Percentiles rank a stretch among this genome's conserved stretches.
phyloP scores from a whole-genome alignment of 2,113 vertebrate species.

The Chlorocebus sabaeus region DNA sequence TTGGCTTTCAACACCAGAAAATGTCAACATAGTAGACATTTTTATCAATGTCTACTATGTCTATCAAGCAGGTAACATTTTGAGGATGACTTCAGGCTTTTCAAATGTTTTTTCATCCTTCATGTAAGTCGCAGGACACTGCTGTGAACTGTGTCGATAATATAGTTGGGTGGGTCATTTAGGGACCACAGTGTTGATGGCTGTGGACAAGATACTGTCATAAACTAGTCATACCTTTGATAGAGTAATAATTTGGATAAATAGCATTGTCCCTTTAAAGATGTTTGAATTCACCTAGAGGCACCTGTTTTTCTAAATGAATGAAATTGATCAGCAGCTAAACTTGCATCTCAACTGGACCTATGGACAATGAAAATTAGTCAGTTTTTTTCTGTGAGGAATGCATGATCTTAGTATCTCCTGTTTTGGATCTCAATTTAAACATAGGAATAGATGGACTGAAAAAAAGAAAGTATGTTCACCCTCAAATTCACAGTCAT shows the following conservation, averaged over 20 bases:
- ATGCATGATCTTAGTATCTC: neutral
- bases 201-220: neutral
- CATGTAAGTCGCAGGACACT: neutral
- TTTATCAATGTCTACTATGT: neutral
- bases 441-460: neutral
- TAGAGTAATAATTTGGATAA: constrained; percentile 5
- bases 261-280: neutral
- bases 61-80: neutral
- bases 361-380: neutral
- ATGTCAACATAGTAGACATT: too few species aligned
- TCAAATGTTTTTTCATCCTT: neutral
- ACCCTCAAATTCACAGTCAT: neutral
- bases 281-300: neutral
- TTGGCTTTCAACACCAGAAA: neutral
- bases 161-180: neutral
- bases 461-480: neutral
- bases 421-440: neutral
- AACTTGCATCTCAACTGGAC: neutral
- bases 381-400: neutral
- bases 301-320: neutral
- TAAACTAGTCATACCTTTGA: neutral
- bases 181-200: neutral
- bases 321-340: neutral
- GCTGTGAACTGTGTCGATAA: neutral
- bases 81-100: neutral